Conservation (phyloP, 92 coral and sea anemone genomes). For the Phenganax marumi region DNA sequence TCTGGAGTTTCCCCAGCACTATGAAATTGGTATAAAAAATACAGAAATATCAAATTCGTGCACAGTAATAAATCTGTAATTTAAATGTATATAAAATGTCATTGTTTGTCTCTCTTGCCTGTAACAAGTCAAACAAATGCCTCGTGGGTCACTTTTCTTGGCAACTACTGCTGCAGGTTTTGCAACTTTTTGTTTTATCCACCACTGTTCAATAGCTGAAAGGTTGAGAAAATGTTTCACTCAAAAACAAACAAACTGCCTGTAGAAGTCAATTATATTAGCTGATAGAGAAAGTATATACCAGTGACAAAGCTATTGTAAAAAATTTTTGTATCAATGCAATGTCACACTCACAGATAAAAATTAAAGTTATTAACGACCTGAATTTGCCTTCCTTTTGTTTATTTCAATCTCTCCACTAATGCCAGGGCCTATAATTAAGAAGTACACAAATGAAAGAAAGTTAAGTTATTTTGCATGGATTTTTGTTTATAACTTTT, state of each 20-base stretch:
- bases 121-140: background rate
- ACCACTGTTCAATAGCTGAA: background rate
- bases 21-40: background rate
- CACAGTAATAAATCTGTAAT: background rate
- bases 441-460: background rate
- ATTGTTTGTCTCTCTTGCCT: background rate
- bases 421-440: background rate
- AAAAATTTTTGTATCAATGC: no score
- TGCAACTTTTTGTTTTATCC: background rate
- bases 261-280: no score
- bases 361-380: background rate
- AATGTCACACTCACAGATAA: no score
- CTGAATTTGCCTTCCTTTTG: background rate
- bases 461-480: background rate
- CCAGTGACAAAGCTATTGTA: no score
- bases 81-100: background rate
- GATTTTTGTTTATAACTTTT: background rate
- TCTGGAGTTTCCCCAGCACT: constrained; percentile 4
- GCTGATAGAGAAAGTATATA: no score
- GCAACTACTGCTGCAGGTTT: background rate
- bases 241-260: no score
- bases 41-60: background rate
- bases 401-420: background rate
- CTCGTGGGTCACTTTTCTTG: background rate
- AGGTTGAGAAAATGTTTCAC: no score